phyloP scores from a whole-genome alignment of 2,113 vertebrate genomes.

The Megaceryle maxima region DNA sequence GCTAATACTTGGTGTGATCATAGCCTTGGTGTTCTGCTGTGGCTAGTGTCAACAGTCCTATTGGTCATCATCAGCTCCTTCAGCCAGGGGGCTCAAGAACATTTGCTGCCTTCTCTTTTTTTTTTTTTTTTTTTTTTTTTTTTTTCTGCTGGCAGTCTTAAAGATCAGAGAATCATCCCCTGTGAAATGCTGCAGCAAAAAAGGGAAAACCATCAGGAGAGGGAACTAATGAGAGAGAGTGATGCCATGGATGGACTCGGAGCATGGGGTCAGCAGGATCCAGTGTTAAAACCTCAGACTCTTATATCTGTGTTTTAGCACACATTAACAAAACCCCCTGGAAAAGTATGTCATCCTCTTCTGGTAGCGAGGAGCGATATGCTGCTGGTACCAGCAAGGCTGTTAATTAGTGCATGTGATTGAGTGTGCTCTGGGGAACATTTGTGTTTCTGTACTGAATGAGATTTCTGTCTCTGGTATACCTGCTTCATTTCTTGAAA shows the following conservation, averaged over 20 bases:
- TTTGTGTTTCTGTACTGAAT: not conserved
- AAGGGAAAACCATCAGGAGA: not conserved
- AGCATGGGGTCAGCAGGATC: not conserved
- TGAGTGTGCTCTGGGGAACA: constrained; percentile 5
- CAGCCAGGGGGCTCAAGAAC: not conserved
- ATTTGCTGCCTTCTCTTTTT: not conserved
- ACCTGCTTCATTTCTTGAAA: not conserved
- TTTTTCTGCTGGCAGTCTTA: not conserved
- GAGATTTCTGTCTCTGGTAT: constrained; percentile 13
- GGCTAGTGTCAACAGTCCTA: not conserved
- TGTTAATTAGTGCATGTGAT: constrained; percentile 65
- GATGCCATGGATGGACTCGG: not conserved
- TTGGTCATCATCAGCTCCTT: not conserved
- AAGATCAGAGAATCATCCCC: not conserved
- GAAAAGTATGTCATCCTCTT: constrained; percentile 47
- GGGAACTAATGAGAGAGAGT: not conserved
- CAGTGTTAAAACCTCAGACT: not conserved
- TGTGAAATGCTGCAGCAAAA: not conserved
- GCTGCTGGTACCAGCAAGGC: constrained; percentile 33
- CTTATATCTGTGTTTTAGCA: not conserved
- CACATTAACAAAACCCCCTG: constrained; percentile 19
- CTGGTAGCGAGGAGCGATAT: not conserved
- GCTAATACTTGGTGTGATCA: not conserved
- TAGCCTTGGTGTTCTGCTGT: not conserved
- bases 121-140: not conserved